phyloP scores from a whole-genome alignment of 2,888 invertebrate species.

The Cacoxenus indagator region DNA sequence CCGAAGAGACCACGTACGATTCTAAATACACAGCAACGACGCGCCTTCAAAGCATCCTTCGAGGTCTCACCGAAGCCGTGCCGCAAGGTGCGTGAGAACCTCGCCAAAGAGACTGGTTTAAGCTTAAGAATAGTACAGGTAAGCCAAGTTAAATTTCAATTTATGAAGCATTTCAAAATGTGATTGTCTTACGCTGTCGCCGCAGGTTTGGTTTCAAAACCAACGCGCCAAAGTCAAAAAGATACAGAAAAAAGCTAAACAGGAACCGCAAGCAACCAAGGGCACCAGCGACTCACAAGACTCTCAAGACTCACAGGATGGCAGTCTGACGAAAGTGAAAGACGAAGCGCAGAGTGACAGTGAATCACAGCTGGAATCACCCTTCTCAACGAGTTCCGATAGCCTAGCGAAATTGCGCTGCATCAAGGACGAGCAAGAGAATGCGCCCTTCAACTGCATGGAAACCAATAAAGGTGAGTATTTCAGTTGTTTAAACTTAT shows the following conservation, averaged over 20 bases:
- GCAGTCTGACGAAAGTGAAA: conserved; percentile 74
- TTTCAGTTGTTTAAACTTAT: neutral
- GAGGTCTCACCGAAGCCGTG: conserved; percentile 89
- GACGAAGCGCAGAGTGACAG: conserved; percentile 76
- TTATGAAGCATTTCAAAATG: no score
- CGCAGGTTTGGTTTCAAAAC: conserved; percentile 78
- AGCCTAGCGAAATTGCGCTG: conserved; percentile 57
- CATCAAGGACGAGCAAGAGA: conserved; percentile 69
- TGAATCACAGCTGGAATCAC: conserved; percentile 67
- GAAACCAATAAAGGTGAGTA: conserved; percentile 68
- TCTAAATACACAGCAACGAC: conserved; percentile 84
- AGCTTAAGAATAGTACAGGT: conserved; percentile 89
- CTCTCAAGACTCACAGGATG: conserved; percentile 73
- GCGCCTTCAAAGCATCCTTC: conserved; percentile 88
- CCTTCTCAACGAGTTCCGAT: conserved; percentile 58
- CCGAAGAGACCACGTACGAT: conserved; percentile 88
- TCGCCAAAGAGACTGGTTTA: conserved; percentile 87
- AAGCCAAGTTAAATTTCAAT: conserved; percentile 20
- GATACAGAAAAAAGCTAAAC: conserved; percentile 77
- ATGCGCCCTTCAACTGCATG: conserved; percentile 65
- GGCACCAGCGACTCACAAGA: conserved; percentile 69
- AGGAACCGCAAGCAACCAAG: conserved; percentile 70
- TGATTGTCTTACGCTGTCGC: neutral
- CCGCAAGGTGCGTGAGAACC: conserved; percentile 83
- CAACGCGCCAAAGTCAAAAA: conserved; percentile 78